These are phyloP conservation scores for Antennarius maculatus DNA, from an alignment of 2,797 vertebrate species.

Conservation along the genomic window DNA sequence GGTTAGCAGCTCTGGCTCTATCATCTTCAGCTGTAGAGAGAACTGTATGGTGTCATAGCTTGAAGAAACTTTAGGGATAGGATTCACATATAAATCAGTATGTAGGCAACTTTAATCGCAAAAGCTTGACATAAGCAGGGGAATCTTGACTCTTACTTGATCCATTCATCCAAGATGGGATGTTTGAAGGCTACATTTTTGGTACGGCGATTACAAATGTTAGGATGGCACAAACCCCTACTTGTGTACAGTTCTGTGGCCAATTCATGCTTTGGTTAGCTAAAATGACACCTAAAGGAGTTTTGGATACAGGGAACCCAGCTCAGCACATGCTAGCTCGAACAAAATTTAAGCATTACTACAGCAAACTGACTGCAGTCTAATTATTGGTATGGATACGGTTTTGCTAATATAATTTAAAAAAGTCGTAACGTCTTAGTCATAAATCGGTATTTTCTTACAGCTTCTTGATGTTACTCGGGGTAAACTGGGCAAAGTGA, in stretches of 20 bases:
- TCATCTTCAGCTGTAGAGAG: constrained; percentile 77
- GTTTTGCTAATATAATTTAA: too few species aligned
- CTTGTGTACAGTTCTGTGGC: too few species aligned
- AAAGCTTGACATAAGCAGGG: too few species aligned
- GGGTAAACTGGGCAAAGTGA: constrained; percentile 10
- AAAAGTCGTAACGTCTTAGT: too few species aligned
- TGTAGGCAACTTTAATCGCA: too few species aligned
- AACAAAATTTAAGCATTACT: neutral
- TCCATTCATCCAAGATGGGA: neutral
- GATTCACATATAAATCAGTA: too few species aligned
- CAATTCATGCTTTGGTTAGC: too few species aligned
- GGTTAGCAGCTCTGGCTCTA: constrained; percentile 93
- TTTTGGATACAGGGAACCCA: neutral
- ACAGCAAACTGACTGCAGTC: neutral
- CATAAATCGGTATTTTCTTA: neutral
- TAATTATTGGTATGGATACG: neutral
- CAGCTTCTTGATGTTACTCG: neutral
- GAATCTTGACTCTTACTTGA: neutral
- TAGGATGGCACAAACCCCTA: neutral
- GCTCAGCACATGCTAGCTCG: neutral
- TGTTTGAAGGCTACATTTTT: neutral
- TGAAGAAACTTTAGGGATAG: too few species aligned
- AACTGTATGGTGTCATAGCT: neutral
- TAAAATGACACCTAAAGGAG: neutral
- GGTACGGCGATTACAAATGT: neutral